These are phyloP conservation scores for Orbicella faveolata DNA, from an alignment of 64 coral and sea anemone species.

Conservation along the genomic window DNA sequence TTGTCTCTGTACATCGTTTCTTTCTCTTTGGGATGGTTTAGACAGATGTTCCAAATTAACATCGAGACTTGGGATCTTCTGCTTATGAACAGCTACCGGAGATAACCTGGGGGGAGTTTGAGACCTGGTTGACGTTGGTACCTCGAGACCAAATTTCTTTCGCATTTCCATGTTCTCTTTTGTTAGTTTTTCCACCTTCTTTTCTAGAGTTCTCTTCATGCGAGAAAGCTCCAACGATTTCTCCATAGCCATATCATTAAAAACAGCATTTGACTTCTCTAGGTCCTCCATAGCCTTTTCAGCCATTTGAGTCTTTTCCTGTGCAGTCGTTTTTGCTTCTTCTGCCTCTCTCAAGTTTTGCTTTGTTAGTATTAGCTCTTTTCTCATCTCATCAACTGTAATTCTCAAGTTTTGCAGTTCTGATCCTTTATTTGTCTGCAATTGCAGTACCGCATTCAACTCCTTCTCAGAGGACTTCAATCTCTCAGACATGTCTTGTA, in stretches of 20 bases:
- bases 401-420: constrained; percentile 43
- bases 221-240: constrained; percentile 90
- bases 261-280: constrained; percentile 60
- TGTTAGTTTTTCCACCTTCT: constrained; percentile 86
- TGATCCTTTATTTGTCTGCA: constrained; percentile 53
- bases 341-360: constrained; percentile 53
- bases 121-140: constrained; percentile 3
- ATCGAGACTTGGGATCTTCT: constrained; percentile 33
- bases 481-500: constrained; percentile 45
- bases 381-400: constrained; percentile 54
- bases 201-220: constrained; percentile 70
- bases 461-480: constrained; percentile 39
- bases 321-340: constrained; percentile 14
- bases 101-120: constrained; percentile 15
- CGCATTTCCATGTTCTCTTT: constrained; percentile 89
- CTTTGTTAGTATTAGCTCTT: constrained; percentile 48
- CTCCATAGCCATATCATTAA: constrained; percentile 95
- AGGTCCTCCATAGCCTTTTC: constrained; percentile 54
- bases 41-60: constrained; percentile 25
- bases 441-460: constrained; percentile 22
- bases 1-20: not conserved
- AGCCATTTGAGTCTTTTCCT: constrained; percentile 48
- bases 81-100: constrained; percentile 35
- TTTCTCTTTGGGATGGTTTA: not conserved
- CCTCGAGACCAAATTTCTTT: constrained; percentile 64